Evolutionary conservation across 2,888 invertebrate species (phyloP).

Genomic region (Onthophagus sagittarius): DNA sequence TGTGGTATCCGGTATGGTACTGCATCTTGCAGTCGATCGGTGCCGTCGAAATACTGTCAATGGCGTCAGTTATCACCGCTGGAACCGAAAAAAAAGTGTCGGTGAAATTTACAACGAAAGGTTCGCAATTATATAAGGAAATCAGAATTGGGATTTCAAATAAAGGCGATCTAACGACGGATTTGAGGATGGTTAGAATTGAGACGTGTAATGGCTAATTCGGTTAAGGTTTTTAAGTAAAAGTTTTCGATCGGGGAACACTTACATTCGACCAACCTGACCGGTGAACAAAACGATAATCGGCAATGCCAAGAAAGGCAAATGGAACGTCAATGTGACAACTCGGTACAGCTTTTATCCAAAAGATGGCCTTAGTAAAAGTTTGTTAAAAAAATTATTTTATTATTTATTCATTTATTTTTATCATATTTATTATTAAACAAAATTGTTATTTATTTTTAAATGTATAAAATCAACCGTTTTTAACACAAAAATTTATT

Average conservation of each 20-base stretch:
- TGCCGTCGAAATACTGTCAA: conserved; percentile 32
- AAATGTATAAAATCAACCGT: too few species aligned
- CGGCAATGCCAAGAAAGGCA: conserved; percentile 36
- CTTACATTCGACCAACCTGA: conserved; percentile 48
- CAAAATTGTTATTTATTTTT: too few species aligned
- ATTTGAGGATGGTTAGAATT: too few species aligned
- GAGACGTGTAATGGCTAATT: too few species aligned
- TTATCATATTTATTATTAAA: neutral
- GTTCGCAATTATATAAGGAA: neutral
- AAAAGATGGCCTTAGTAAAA: neutral
- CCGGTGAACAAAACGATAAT: conserved; percentile 64
- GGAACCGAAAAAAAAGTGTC: conserved; percentile 28
- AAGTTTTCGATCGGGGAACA: conserved; percentile 13
- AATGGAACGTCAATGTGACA: neutral
- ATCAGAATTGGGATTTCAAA: too few species aligned
- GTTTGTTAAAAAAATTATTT: neutral
- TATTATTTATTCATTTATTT: neutral
- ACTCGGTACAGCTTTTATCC: neutral
- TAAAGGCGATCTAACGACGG: too few species aligned
- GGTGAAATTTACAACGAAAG: conserved; percentile 14
- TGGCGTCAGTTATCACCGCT: conserved; percentile 36
- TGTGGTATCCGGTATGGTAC: conserved; percentile 51
- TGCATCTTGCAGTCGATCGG: conserved; percentile 47
- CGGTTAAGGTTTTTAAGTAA: neutral
- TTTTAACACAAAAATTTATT: too few species aligned